These are phyloP conservation scores for Atherinomorus stipes DNA, from an alignment of 2,113 vertebrate species.

Conservation along the genomic window DNA sequence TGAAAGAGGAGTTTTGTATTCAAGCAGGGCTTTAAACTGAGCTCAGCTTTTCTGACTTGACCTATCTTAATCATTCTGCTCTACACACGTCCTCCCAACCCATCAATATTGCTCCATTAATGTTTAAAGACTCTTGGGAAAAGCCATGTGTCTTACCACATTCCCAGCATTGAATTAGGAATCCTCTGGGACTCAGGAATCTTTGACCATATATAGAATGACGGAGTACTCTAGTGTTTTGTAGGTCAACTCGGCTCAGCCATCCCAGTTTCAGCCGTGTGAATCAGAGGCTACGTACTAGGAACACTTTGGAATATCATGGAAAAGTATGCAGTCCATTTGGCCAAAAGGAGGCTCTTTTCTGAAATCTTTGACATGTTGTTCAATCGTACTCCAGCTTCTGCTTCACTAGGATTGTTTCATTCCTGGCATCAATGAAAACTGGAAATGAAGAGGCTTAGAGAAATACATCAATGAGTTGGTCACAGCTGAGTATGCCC, in stretches of 20 bases:
- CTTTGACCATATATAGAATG: slow-evolving; percentile 6
- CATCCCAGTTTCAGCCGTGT: neutral
- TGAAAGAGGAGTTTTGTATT: neutral
- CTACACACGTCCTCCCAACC: neutral
- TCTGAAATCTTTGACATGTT: neutral
- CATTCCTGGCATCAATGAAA: too few species aligned
- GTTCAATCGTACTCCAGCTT: neutral
- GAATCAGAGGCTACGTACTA: neutral
- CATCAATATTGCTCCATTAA: neutral
- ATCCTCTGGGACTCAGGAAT: neutral
- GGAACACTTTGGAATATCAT: neutral
- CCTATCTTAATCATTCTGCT: neutral
- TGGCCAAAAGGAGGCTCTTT: neutral
- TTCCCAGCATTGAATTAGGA: neutral
- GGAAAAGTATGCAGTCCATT: neutral
- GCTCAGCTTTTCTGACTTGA: neutral
- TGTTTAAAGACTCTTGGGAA: neutral
- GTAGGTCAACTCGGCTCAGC: neutral
- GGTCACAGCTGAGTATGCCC: too few species aligned
- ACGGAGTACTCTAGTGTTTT: neutral
- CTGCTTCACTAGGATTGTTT: too few species aligned
- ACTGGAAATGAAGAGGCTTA: too few species aligned
- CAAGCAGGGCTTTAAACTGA: neutral
- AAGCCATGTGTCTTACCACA: neutral
- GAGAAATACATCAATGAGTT: too few species aligned